Evolutionary conservation across 1,140 invertebrate genomes (phyloP).

Genomic region (Rhizoglyphus robini): DNA sequence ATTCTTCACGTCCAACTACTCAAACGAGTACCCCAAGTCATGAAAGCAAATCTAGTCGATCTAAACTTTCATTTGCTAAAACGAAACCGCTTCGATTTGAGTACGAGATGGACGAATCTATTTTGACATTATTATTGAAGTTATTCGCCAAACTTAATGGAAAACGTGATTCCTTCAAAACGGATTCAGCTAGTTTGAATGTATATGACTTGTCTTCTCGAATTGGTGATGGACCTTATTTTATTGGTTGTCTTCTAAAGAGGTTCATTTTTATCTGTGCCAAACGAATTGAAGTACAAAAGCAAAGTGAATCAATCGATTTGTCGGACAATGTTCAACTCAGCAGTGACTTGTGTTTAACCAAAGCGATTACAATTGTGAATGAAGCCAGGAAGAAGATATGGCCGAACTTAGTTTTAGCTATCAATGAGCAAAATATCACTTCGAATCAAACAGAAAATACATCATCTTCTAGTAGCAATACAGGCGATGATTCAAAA

Average conservation of each 20-base stretch:
- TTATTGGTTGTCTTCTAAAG: constrained; percentile 55
- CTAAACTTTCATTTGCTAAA: background rate
- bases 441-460: no score
- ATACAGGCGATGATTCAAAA: background rate
- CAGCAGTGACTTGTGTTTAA: background rate
- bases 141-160: constrained; percentile 81
- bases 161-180: constrained; percentile 57
- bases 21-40: background rate
- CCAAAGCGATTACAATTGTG: background rate
- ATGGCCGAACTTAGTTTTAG: background rate
- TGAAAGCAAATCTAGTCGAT: background rate
- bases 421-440: background rate
- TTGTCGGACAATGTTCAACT: background rate
- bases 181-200: constrained; percentile 28
- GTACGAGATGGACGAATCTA: constrained; percentile 54
- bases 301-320: background rate
- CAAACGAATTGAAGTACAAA: background rate
- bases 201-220: constrained; percentile 32
- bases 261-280: constrained; percentile 25
- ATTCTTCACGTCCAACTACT: background rate
- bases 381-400: background rate
- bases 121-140: constrained; percentile 76
- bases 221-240: constrained; percentile 76
- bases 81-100: background rate
- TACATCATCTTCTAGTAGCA: no score